These are phyloP conservation scores for Leucophenga montana DNA, from an alignment of 2,888 invertebrate genomes.

Conservation along the genomic window DNA sequence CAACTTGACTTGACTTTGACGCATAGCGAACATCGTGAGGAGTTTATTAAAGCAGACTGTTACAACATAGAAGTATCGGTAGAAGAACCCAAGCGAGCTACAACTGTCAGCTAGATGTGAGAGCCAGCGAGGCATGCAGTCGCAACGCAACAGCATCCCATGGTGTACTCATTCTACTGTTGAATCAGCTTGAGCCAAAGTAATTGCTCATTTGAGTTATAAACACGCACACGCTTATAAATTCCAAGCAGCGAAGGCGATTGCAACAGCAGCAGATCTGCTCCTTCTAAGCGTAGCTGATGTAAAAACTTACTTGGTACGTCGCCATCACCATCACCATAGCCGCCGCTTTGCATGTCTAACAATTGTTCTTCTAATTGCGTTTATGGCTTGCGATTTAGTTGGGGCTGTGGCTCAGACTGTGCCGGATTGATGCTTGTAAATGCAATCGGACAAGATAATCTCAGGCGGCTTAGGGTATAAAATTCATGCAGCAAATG, in stretches of 20 bases:
- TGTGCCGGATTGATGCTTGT: conserved; percentile 54
- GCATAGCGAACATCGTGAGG: conserved; percentile 48
- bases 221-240: conserved; percentile 54
- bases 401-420: conserved; percentile 39
- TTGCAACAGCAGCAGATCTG: too few species aligned
- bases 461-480: conserved; percentile 44
- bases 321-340: too few species aligned
- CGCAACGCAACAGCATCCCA: conserved; percentile 39
- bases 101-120: conserved; percentile 20
- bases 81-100: conserved; percentile 12
- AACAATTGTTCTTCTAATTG: conserved; percentile 68
- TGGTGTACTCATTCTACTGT: too few species aligned
- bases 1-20: conserved; percentile 9
- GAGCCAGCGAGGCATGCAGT: conserved; percentile 10
- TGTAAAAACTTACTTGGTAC: too few species aligned
- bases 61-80: too few species aligned
- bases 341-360: conserved; percentile 60
- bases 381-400: conserved; percentile 54
- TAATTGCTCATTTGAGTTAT: conserved; percentile 65
- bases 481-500: not conserved
- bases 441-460: conserved; percentile 65
- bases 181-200: conserved; percentile 42
- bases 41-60: conserved; percentile 54
- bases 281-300: too few species aligned
- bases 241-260: not conserved